These are phyloP conservation scores for Oreochromis tanganicae DNA, from an alignment of 2,113 vertebrate genomes.

Conservation along the genomic window DNA sequence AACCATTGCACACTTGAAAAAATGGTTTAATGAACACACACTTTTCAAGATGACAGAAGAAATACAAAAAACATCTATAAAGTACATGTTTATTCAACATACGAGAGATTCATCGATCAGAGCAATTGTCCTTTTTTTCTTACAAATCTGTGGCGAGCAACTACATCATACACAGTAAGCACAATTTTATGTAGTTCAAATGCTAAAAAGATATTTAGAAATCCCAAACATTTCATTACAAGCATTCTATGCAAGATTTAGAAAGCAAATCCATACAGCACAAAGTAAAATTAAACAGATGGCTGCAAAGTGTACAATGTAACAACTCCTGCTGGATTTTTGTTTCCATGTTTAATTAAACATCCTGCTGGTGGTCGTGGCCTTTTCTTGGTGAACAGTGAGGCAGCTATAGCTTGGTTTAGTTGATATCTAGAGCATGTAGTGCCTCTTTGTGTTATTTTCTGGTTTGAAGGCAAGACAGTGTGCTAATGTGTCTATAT, in stretches of 20 bases:
- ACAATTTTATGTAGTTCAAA: background rate
- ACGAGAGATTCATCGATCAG: background rate
- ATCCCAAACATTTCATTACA: background rate
- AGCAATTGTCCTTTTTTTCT: background rate
- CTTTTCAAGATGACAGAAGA: background rate
- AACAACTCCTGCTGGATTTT: background rate
- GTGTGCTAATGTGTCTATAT: accelerated
- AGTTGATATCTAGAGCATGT: background rate
- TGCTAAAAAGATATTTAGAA: background rate
- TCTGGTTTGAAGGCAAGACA: background rate
- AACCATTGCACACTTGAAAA: background rate
- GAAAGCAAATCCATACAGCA: background rate
- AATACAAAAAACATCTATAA: background rate
- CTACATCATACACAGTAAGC: accelerated
- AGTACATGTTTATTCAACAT: background rate
- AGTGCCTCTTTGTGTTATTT: background rate
- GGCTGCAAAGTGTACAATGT: background rate
- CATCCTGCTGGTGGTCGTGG: background rate
- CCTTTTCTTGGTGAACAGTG: background rate
- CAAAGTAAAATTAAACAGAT: background rate
- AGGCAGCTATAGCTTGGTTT: background rate
- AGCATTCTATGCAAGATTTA: background rate
- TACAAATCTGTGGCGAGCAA: background rate
- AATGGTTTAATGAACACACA: background rate
- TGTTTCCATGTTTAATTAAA: background rate